Base-by-base conservation (phyloP, 2,113 vertebrate genomes). In the Spea bombifrons region DNA sequence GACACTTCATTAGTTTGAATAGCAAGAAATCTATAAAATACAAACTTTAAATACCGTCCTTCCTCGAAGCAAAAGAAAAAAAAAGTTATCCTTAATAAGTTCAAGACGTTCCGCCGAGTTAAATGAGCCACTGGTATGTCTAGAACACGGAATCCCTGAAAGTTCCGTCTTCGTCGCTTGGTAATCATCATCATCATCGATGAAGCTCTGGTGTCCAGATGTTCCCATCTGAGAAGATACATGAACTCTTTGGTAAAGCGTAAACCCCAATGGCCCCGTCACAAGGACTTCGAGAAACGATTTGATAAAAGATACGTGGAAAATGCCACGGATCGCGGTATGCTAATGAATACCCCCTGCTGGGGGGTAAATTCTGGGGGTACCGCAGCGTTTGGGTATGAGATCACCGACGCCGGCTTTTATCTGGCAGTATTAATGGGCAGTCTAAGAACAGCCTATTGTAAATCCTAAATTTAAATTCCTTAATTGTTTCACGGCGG, bases 281-380 rank as follows among this genome's bases (percentile, higher is more conserved):
- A 2, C 30, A 30, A 2, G 30, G 30, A 30, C 30, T 30, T 30
- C 30, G 2, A 30, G 30, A 30, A 30, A 30, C 30, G 1, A 30
- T 30, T 30, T 30, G 30, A 30, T 30, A 30, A 2, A 30, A 30
- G 30, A 30, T 30, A 30, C 30, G 30, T 30, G 94, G 93, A 89
- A 93, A 95, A 94, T 94, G 91, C 93, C 92, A 89, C 93, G 94
- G 93, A 92, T 91, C 86, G 64, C 86, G 87, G 89, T 90, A 92
- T 90, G 93, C 90, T 92, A 90, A 90, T 92, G 94, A 92, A 93
- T 88, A 87, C 84, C 84, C 82, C 85, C 84, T 30, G 30, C 30
- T 30, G 30, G 30, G 30, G 30, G 30, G 30, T 30, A 30, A 30
- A 30, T 30, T 30, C 30, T 30, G 30, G 30, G 30, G 30, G 30